Base-by-base conservation (phyloP, 2,888 invertebrate species). In the Branchipolynoe longqiensis region DNA sequence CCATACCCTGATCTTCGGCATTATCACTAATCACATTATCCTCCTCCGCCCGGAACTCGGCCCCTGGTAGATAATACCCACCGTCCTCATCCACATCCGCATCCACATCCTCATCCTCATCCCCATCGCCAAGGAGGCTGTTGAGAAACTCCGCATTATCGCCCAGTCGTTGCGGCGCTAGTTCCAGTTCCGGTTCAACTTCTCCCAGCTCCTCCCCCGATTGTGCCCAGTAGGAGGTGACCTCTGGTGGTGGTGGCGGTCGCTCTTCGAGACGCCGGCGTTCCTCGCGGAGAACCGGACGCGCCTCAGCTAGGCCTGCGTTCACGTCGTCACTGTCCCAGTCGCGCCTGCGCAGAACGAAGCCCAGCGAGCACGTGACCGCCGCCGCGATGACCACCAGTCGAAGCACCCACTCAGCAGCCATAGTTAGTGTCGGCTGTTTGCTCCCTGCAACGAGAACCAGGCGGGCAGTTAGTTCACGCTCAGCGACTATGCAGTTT, bases 331-430 rank as follows among this genome's bases (percentile, higher is more conserved):
- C 78, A n/a, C n/a, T n/a, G 28, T 78, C 78, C 78, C 78, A 78
- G 41, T 78, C 78, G 78, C 78, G 78, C 78, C 78, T 78, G 78
- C 78, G 78, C 78, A 78, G 78, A 54, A 78, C 78, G 54, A 78
- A 78, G 41, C 78, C 54, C 41, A 78, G 48, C 78, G 78, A 78
- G 78, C 48, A 25, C 28, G 78, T 78, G 48, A 78, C 78, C 48
- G 48, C 54, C 48, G 25, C 18, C 25, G 78, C 33, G 54, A 78
- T 41, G 18, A 41, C 25, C 25, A 78, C 48, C 25, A 78, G 78
- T 78, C 78, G 25, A 22, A 54, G 48, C 28, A 78, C 41, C 78
- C 41, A 48, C 78, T 31, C 48, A 31, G 28, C 78, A 78, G 78
- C 78, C 78, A 78, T 78, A 28, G 38, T 69, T 33, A 36, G 33